phyloP scores from a whole-genome alignment of 2,888 invertebrate species.

The Eilema depressum region DNA sequence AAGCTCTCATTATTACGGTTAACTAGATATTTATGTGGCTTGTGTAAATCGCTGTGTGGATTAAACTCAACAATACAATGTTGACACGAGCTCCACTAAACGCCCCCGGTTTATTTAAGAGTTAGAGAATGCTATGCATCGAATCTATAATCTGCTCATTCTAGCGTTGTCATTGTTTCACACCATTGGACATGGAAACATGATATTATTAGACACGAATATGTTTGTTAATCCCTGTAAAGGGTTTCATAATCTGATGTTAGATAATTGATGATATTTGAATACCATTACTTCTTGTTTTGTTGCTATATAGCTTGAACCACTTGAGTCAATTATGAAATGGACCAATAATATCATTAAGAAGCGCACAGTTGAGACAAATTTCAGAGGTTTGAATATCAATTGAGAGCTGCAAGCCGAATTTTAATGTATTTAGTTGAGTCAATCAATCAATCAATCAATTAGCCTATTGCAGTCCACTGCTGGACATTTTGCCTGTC shows the following conservation, averaged over 20 bases:
- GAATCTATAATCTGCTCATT: conserved; percentile 30
- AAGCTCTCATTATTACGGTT: conserved; percentile 14
- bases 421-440: no score
- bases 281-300: background rate
- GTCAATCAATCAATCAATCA: no score
- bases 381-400: no score
- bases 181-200: background rate
- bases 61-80: conserved; percentile 40
- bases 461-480: no score
- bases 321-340: no score
- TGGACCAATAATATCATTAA: no score
- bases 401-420: no score
- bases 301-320: background rate
- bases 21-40: conserved; percentile 26
- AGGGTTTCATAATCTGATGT: background rate
- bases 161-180: background rate
- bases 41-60: conserved; percentile 40
- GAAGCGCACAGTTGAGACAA: no score
- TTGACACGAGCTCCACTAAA: conserved; percentile 34
- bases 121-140: conserved; percentile 28
- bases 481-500: no score
- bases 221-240: background rate
- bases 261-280: background rate
- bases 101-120: conserved; percentile 40
- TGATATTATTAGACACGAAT: background rate